A percentile compares a stretch with the other conserved stretches of the same genome.
Conservation (phyloP, 2,888 invertebrate genomes). For the Heteromyza rotundicornis region DNA sequence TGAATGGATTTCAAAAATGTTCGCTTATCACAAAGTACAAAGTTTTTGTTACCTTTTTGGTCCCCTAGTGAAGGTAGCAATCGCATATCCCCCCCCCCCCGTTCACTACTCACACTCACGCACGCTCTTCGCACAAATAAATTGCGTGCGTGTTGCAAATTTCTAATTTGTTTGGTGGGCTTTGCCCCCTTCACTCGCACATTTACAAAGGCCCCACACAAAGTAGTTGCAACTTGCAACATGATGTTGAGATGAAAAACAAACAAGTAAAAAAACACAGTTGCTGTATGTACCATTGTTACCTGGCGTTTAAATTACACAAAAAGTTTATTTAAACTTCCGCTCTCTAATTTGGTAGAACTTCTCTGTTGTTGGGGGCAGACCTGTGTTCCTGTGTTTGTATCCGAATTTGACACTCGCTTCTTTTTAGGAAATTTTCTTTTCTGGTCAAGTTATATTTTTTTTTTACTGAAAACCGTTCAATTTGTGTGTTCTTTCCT, state of each 20-base stretch:
- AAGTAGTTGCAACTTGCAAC: neutral
- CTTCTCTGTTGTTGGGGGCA: neutral
- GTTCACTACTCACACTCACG: too few species aligned
- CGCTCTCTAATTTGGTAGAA: neutral
- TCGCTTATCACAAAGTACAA: neutral
- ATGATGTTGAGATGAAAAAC: neutral
- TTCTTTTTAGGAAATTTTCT: neutral
- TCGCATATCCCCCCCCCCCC: too few species aligned
- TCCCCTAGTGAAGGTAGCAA: too few species aligned
- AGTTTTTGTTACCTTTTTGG: neutral
- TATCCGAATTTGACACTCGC: neutral
- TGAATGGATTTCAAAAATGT: too few species aligned
- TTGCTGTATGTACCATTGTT: neutral
- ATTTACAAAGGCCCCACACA: neutral
- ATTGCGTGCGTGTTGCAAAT: conserved; percentile 22
- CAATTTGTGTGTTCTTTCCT: neutral
- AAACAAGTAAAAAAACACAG: neutral
- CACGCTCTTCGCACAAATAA: conserved; percentile 4
- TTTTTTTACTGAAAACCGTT: neutral
- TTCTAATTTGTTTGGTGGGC: conserved; percentile 15
- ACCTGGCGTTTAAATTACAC: neutral
- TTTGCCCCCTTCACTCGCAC: too few species aligned
- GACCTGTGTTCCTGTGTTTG: neutral
- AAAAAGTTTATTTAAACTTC: neutral
- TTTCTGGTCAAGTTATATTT: too few species aligned